These are phyloP conservation scores for Helicoverpa zea DNA, from an alignment of 1,140 invertebrate genomes.

Conservation along the genomic window DNA sequence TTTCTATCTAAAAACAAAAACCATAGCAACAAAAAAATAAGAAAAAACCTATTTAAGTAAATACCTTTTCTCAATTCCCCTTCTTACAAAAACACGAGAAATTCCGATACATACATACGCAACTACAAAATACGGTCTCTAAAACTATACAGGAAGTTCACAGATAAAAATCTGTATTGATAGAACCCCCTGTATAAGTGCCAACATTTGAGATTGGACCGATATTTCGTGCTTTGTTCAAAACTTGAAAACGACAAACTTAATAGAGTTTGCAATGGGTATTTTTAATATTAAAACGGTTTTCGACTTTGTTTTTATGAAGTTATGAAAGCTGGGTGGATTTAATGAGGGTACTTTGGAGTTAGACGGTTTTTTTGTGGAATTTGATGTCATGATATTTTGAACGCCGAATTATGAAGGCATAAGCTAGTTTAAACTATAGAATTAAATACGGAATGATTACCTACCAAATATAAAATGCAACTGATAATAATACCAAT, in stretches of 20 bases:
- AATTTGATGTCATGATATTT: too few relatives aligned
- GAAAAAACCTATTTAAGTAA: not conserved
- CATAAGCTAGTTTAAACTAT: too few relatives aligned
- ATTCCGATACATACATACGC: not conserved
- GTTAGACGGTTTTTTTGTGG: not conserved
- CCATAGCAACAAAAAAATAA: not conserved
- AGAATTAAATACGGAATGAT: too few relatives aligned
- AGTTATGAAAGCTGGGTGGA: not conserved
- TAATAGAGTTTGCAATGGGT: slow-evolving; percentile 17
- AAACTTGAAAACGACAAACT: slow-evolving; percentile 17
- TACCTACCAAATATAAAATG: too few relatives aligned
- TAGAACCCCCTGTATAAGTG: slow-evolving; percentile 26
- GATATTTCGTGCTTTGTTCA: slow-evolving; percentile 6
- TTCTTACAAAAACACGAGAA: not conserved
- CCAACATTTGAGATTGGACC: slow-evolving; percentile 43
- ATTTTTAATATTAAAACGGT: slow-evolving; percentile 11
- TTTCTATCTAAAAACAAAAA: not conserved
- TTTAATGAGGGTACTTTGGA: not conserved
- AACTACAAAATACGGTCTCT: slow-evolving; percentile 16
- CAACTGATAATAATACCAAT: too few relatives aligned
- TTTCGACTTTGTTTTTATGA: not conserved
- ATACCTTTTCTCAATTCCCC: not conserved
- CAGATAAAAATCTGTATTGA: slow-evolving; percentile 47
- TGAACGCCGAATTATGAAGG: too few relatives aligned
- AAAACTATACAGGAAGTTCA: slow-evolving; percentile 29